phyloP scores from a whole-genome alignment of 1,140 invertebrate genomes.

The Zophobas atratus region DNA sequence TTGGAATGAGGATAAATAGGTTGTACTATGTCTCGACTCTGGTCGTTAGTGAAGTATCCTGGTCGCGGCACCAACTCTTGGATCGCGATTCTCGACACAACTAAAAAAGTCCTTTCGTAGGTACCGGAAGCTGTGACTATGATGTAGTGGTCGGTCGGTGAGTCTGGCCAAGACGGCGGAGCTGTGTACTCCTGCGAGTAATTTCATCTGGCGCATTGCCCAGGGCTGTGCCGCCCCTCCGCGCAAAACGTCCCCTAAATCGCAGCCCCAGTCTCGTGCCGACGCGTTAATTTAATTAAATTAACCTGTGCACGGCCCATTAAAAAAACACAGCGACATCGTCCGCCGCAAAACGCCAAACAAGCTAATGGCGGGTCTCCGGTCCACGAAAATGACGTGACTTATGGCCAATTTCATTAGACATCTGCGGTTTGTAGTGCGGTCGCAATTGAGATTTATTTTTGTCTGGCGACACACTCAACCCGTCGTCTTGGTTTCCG shows the following conservation, averaged over 20 bases:
- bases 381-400: slow-evolving; percentile 29
- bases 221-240: neutral
- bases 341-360: neutral
- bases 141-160: no score
- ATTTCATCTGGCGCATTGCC: no score
- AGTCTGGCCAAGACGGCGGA: no score
- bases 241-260: slow-evolving; percentile 24
- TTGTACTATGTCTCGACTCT: no score
- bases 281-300: slow-evolving; percentile 40
- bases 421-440: slow-evolving; percentile 31
- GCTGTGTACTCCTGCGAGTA: no score
- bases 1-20: no score
- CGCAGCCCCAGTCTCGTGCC: slow-evolving; percentile 29
- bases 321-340: slow-evolving; percentile 26
- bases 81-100: no score
- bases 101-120: no score
- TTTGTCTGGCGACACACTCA: slow-evolving; percentile 43
- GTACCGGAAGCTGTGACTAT: no score
- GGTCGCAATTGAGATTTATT: slow-evolving; percentile 47
- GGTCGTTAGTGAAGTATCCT: no score
- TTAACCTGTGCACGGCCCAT: slow-evolving; percentile 28
- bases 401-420: slow-evolving; percentile 39
- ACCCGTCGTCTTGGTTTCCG: slow-evolving; percentile 30
- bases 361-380: slow-evolving; percentile 20
- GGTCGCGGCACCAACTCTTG: no score